A percentile compares a stretch with the other conserved stretches of the same genome.
These are phyloP conservation scores for Hypselothyrea guttata DNA, from an alignment of 2,888 invertebrate species.

Conservation along the genomic window DNA sequence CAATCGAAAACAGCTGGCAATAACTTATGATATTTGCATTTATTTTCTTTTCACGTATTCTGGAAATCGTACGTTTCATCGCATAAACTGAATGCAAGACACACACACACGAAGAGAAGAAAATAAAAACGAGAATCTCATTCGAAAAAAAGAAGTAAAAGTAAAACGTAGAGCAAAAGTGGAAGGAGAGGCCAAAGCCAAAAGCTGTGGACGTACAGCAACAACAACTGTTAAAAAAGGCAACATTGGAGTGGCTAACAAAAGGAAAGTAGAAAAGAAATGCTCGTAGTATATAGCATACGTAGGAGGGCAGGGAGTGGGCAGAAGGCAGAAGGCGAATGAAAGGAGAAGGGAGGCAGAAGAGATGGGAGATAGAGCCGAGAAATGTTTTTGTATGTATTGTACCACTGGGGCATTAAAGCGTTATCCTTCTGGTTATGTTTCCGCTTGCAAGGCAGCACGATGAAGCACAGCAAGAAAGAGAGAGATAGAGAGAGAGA, in stretches of 20 bases:
- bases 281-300: not conserved
- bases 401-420: slow-evolving; percentile 81
- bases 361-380: slow-evolving; percentile 40
- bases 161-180: slow-evolving; percentile 25
- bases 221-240: slow-evolving; percentile 48
- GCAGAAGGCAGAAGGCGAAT: not conserved
- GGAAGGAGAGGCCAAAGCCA: slow-evolving; percentile 49
- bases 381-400: slow-evolving; percentile 70
- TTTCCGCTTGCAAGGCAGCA: slow-evolving; percentile 80
- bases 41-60: too few relatives aligned
- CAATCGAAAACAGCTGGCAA: too few relatives aligned
- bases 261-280: slow-evolving; percentile 9
- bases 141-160: slow-evolving; percentile 32
- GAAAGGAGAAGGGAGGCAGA: not conserved
- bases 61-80: too few relatives aligned
- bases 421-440: slow-evolving; percentile 82
- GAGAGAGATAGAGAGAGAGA: too few relatives aligned
- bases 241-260: slow-evolving; percentile 57
- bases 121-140: slow-evolving; percentile 44
- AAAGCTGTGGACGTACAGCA: slow-evolving; percentile 42
- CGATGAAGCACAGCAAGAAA: too few relatives aligned
- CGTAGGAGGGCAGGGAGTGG: not conserved
- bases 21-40: too few relatives aligned
- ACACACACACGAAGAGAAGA: slow-evolving; percentile 9
- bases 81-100: too few relatives aligned